Percentiles rank a stretch among this genome's conserved stretches.
Conservation (phyloP, 2,797 vertebrate genomes). For the Borostomias antarcticus region DNA sequence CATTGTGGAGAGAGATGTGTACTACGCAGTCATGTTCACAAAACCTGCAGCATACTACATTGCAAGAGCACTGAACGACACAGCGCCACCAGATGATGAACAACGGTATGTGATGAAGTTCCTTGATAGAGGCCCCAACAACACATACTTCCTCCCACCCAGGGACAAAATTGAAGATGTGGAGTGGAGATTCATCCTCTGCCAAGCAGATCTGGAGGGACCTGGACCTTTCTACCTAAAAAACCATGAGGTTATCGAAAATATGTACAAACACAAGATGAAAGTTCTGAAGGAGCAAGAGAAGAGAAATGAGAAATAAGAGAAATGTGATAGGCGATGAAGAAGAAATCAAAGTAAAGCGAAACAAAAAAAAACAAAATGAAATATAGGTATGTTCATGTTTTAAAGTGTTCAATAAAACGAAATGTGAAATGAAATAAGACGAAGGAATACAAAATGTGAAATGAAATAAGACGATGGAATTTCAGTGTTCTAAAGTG, state of each 20-base stretch:
- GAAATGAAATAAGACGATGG: too few species aligned
- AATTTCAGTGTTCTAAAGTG: too few species aligned
- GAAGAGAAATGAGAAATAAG: neutral
- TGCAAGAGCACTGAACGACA: neutral
- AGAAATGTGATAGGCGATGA: too few species aligned
- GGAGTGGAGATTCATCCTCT: neutral
- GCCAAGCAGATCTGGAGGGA: slow-evolving; percentile 5
- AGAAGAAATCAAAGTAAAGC: too few species aligned
- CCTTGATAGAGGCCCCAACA: slow-evolving; percentile 13
- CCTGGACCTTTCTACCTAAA: neutral
- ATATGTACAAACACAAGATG: too few species aligned
- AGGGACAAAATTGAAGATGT: slow-evolving; percentile 6
- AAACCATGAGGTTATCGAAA: too few species aligned
- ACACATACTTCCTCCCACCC: neutral
- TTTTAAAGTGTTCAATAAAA: too few species aligned
- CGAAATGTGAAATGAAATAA: too few species aligned
- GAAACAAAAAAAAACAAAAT: too few species aligned
- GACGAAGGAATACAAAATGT: too few species aligned
- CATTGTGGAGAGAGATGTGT: neutral
- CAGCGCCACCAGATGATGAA: neutral
- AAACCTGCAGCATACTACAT: slow-evolving; percentile 2
- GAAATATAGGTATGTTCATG: too few species aligned
- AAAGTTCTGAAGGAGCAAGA: neutral
- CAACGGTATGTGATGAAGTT: too few species aligned
- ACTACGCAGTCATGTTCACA: neutral